A percentile compares a stretch with the other conserved stretches of the same genome.
phyloP scores from a whole-genome alignment of 1,140 invertebrate species.

The Condylostylus longicornis region DNA sequence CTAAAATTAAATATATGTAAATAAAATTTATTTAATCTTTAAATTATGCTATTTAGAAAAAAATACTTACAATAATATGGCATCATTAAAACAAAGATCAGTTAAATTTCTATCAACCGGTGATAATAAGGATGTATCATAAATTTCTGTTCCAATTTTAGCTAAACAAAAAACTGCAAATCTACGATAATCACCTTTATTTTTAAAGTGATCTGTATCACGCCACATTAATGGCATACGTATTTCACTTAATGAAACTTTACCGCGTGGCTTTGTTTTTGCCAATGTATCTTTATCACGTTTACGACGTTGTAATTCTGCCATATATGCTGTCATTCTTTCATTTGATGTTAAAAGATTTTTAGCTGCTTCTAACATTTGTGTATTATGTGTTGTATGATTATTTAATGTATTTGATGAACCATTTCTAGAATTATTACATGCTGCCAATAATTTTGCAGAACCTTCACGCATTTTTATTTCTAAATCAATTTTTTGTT shows the following conservation, averaged over 20 bases:
- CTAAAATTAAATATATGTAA: constrained; percentile 31
- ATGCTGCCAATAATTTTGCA: constrained; percentile 49
- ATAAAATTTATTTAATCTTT: too few relatives aligned
- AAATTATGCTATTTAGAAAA: constrained; percentile 1
- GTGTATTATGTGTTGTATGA: constrained; percentile 35
- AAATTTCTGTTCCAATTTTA: constrained; percentile 51
- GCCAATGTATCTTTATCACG: constrained; percentile 23
- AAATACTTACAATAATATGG: constrained; percentile 49
- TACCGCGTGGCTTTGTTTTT: constrained; percentile 23
- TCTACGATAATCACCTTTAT: constrained; percentile 52
- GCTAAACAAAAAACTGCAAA: constrained; percentile 58
- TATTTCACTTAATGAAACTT: constrained; percentile 43
- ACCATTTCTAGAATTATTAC: constrained; percentile 16
- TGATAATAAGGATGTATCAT: constrained; percentile 49
- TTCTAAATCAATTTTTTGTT: constrained; percentile 57
- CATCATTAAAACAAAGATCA: constrained; percentile 54
- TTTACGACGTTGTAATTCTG: constrained; percentile 46
- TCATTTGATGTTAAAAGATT: constrained; percentile 51
- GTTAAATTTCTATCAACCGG: constrained; percentile 53
- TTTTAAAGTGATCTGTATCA: constrained; percentile 58
- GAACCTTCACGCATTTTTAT: constrained; percentile 60
- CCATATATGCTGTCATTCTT: constrained; percentile 51
- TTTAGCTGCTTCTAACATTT: constrained; percentile 53
- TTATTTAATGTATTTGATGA: neutral
- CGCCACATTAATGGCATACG: constrained; percentile 58